phyloP scores from a whole-genome alignment of 2,113 vertebrate genomes.

The Ranitomeya imitator region DNA sequence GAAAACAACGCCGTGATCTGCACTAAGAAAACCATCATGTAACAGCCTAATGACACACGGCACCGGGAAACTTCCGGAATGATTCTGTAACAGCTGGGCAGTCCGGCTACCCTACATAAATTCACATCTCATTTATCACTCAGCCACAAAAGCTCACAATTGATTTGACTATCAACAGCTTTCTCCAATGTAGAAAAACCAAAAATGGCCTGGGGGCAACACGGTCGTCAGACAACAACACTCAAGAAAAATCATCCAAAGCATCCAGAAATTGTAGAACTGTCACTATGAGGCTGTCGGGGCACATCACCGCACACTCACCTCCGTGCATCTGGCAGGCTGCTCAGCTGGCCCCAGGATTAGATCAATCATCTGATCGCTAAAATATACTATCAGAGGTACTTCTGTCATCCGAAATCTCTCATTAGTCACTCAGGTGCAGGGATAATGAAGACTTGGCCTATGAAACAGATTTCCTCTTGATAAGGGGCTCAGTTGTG shows the following conservation, averaged over 20 bases:
- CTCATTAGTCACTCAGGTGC: neutral
- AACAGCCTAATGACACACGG: neutral
- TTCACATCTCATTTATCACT: neutral
- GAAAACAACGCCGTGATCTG: too few relatives aligned
- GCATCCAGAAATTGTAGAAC: neutral
- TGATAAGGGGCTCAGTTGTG: neutral
- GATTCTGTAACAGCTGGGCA: neutral
- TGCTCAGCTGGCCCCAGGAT: neutral
- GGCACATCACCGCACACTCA: neutral
- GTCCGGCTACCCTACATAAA: neutral
- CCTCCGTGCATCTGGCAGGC: neutral
- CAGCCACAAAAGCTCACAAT: neutral
- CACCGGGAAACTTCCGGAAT: neutral
- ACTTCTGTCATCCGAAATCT: neutral
- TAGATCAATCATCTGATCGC: slow-evolving; percentile 20
- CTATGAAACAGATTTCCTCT: neutral
- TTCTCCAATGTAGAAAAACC: neutral
- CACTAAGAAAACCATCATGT: neutral
- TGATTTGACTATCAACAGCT: neutral
- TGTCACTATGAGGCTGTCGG: neutral
- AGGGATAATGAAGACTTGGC: neutral
- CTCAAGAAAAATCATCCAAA: neutral
- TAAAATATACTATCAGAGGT: neutral
- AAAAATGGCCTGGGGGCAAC: slow-evolving; percentile 7
- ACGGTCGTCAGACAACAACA: neutral